A percentile compares a stretch with the other conserved stretches of the same genome.
Evolutionary conservation across 2,888 invertebrate species (phyloP).

Genomic region (Pterostichus madidus): DNA sequence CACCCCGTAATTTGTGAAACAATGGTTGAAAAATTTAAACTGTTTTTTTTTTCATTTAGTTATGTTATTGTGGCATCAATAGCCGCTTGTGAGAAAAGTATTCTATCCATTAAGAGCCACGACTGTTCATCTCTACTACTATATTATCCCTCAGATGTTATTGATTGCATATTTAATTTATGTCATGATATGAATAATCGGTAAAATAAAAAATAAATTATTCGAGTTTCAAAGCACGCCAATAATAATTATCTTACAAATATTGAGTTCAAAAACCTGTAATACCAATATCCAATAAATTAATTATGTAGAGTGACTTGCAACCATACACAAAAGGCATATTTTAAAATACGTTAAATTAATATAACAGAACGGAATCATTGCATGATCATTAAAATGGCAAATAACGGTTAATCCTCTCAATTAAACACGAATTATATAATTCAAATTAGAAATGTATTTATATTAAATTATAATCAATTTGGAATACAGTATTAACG

Average conservation of each 20-base stretch:
- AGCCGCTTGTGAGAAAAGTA: no score
- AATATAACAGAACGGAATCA: constrained; percentile 10
- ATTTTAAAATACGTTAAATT: constrained; percentile 4
- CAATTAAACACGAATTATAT: background rate
- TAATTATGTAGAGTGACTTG: constrained; percentile 9
- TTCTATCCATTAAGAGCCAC: no score
- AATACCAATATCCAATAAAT: constrained; percentile 25
- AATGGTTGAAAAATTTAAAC: no score
- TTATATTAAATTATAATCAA: no score
- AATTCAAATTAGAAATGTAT: background rate
- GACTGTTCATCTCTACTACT: no score
- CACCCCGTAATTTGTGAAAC: no score
- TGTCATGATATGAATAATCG: no score
- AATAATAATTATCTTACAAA: constrained; percentile 1
- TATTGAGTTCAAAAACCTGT: background rate
- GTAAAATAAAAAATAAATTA: background rate
- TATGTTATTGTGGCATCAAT: no score
- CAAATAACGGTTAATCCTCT: constrained; percentile 6
- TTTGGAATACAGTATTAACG: no score
- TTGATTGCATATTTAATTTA: no score
- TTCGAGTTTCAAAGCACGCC: background rate
- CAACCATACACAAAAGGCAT: background rate
- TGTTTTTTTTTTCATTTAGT: no score
- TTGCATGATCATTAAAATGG: background rate
- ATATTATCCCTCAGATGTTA: no score